Conservation (phyloP, 2,113 vertebrate genomes). For the Odocoileus hemionus region DNA sequence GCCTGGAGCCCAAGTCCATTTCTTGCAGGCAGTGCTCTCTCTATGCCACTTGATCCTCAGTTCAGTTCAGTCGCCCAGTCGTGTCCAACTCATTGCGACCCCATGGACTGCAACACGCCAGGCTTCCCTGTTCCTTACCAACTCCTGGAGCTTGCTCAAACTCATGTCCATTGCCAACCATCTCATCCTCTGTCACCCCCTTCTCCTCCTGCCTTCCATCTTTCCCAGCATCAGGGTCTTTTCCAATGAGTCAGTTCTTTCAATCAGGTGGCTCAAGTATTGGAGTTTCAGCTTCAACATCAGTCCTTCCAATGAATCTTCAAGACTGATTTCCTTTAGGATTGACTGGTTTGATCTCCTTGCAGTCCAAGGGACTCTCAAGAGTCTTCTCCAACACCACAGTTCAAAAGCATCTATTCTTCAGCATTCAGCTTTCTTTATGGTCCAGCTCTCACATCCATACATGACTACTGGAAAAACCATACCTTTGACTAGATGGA, state of each 20-base stretch:
- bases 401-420: background rate
- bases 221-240: background rate
- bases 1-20: background rate
- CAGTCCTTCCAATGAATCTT: background rate
- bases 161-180: background rate
- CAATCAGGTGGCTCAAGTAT: background rate
- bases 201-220: background rate
- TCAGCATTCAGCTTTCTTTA: background rate
- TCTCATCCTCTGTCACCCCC: background rate
- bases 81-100: accelerated
- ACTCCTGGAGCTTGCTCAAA: background rate
- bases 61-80: background rate
- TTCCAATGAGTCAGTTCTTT: background rate
- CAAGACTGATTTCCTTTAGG: background rate
- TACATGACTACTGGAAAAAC: background rate
- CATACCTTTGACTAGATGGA: background rate
- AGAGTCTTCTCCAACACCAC: background rate
- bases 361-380: background rate
- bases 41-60: background rate
- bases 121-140: background rate
- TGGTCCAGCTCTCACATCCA: background rate
- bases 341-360: background rate
- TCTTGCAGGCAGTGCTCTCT: background rate
- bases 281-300: background rate
- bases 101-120: background rate